Evolutionary conservation across 2,888 invertebrate genomes (phyloP).

Genomic region (Trachelus iudaicus): DNA sequence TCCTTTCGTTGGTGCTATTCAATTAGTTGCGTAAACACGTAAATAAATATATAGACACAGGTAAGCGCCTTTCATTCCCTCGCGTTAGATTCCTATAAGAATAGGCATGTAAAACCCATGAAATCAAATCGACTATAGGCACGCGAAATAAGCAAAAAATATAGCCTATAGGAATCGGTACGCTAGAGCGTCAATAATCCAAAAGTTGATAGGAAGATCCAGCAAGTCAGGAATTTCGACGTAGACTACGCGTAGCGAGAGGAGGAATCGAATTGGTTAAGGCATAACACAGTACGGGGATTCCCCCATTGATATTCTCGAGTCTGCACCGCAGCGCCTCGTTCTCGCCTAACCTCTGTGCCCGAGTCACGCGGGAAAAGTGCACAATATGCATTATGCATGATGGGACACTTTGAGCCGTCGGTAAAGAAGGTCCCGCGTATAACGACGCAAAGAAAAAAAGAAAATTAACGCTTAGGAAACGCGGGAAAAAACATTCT

Average conservation of each 20-base stretch:
- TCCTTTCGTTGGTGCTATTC: not conserved
- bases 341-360: conserved; percentile 13
- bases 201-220: not conserved
- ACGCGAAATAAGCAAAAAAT: not conserved
- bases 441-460: not conserved
- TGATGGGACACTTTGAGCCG: conserved; percentile 8
- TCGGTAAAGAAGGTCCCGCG: not conserved
- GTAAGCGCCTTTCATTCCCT: no score
- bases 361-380: conserved; percentile 21
- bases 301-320: conserved; percentile 27
- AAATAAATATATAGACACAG: not conserved
- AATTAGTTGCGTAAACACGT: not conserved
- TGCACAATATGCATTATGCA: conserved; percentile 40
- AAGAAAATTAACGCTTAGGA: not conserved
- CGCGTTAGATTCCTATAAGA: no score
- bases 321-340: conserved; percentile 27
- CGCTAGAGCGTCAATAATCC: not conserved
- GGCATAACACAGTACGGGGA: conserved; percentile 1
- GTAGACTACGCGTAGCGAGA: not conserved
- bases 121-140: not conserved
- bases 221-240: not conserved
- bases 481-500: not conserved
- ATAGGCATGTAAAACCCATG: no score
- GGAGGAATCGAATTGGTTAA: conserved; percentile 19
- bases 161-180: not conserved